A percentile compares a stretch with the other conserved stretches of the same genome.
phyloP scores from a whole-genome alignment of 2,113 vertebrate genomes.

The Dipodomys spectabilis region DNA sequence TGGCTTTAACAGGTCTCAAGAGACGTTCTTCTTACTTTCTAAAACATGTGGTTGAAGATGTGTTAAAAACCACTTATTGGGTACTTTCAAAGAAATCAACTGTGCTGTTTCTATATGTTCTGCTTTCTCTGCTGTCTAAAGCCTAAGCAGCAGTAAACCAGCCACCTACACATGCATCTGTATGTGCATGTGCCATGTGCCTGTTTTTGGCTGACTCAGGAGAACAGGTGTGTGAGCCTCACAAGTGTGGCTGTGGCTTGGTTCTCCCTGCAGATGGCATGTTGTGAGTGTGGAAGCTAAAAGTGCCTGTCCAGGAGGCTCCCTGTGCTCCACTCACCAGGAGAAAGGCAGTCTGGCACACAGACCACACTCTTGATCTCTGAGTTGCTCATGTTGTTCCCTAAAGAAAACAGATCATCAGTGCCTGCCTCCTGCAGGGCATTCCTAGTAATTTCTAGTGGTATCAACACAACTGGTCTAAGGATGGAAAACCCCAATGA shows the following conservation, averaged over 20 bases:
- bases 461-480: background rate
- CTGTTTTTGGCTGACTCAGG: slow-evolving; percentile 30
- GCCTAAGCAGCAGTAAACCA: slow-evolving; percentile 52
- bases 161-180: background rate
- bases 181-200: background rate
- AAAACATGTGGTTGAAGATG: slow-evolving; percentile 57
- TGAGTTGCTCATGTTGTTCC: background rate
- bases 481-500: background rate
- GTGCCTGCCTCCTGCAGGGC: background rate
- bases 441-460: background rate
- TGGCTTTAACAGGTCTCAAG: background rate
- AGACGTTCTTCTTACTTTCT: slow-evolving; percentile 13
- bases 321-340: slow-evolving; percentile 23
- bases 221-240: background rate
- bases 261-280: slow-evolving; percentile 43
- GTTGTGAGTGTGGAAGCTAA: background rate
- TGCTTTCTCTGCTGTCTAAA: background rate
- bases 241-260: slow-evolving; percentile 17
- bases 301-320: background rate
- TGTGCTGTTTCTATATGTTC: background rate
- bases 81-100: slow-evolving; percentile 58
- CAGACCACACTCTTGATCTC: background rate
- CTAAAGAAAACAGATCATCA: background rate
- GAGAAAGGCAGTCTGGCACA: slow-evolving; percentile 52
- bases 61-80: background rate